Evolutionary conservation across 2,113 vertebrate genomes (phyloP), one percentile per base, ranked within the genome.

Genomic region (Holacanthus passer): DNA sequence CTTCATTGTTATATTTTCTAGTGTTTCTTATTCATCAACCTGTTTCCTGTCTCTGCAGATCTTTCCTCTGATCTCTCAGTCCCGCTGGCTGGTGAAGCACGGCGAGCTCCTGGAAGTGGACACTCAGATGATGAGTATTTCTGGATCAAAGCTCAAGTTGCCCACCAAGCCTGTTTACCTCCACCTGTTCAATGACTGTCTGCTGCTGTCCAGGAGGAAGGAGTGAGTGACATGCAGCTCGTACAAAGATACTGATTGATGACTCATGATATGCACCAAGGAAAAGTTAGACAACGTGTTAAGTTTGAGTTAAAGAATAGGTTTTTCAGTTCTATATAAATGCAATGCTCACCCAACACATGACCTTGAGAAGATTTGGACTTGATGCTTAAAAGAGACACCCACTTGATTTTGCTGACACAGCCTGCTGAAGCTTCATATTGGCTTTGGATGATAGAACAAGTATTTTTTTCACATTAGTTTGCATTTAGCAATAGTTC

Each of bases 51-150:
- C 63, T 60, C 53, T 82, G 48, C 73, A 98, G 97, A 97, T 97
- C 75, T 97, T 98, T 80, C 97, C 97, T 7, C 95, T 98, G 65
- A 98, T 98, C 88, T 98, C 97, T 56, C 97, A 97, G 92, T 97
- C 97, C 27, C 97, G 97, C 77, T 98, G 97, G 97, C 84, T 98
- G 90, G 97, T 98, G 72, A 96, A 97, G 86, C 97, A 98, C 0
- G 97, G 97, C 7, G 97, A 97, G 74, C 95, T 98, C 64, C 89
- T 95, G 58, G 97, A 98, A 62, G 93, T 98, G 91, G 97, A 96
- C 82, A 96, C 96, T 1, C 94, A 95, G 89, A 94, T 86, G 48
- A 96, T 96, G 24, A 96, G 93, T 0, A 95, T 94, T 2, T 95
- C 96, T 0, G 96, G 96, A 2, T 96, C 96, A 31, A 97, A 96